Conservation (phyloP, 2,113 vertebrate genomes). For the Sturnus vulgaris region DNA sequence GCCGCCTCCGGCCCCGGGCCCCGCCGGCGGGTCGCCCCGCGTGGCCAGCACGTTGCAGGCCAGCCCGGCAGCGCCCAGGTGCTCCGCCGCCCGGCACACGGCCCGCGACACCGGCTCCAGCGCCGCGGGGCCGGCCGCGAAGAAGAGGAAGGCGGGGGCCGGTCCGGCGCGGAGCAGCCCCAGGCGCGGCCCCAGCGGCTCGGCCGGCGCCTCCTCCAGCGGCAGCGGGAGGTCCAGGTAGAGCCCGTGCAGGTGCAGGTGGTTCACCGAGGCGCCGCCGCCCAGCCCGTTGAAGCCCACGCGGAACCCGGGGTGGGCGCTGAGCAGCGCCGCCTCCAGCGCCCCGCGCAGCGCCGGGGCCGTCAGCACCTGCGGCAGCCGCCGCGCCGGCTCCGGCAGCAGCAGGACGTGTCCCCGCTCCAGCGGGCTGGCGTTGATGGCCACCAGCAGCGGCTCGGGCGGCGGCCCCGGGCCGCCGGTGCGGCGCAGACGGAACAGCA, state of each 20-base stretch:
- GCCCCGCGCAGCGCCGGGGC: conserved; percentile 59
- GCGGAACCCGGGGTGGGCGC: conserved; percentile 80
- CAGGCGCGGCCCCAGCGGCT: conserved; percentile 68
- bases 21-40: conserved; percentile 75
- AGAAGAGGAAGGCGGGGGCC: conserved; percentile 81
- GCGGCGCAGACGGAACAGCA: conserved; percentile 78
- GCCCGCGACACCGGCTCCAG: conserved; percentile 53
- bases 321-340: conserved; percentile 83
- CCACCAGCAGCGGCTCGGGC: conserved; percentile 53
- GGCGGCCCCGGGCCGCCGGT: not conserved
- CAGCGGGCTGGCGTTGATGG: conserved; percentile 89
- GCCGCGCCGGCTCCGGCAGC: conserved; percentile 76
- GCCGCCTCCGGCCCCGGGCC: not conserved
- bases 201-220: conserved; percentile 72
- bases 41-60: conserved; percentile 88
- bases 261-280: conserved; percentile 90
- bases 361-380: conserved; percentile 80
- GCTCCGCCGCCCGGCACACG: conserved; percentile 77
- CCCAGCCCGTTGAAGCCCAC: conserved; percentile 93
- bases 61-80: conserved; percentile 70
- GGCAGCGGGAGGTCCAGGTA: conserved; percentile 79
- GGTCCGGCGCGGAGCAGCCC: conserved; percentile 71
- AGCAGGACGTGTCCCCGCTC: conserved; percentile 88
- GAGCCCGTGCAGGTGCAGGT: conserved; percentile 88
- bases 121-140: conserved; percentile 38